These are phyloP conservation scores for Nasonia vitripennis DNA, from an alignment of 1,140 invertebrate genomes.

Conservation along the genomic window DNA sequence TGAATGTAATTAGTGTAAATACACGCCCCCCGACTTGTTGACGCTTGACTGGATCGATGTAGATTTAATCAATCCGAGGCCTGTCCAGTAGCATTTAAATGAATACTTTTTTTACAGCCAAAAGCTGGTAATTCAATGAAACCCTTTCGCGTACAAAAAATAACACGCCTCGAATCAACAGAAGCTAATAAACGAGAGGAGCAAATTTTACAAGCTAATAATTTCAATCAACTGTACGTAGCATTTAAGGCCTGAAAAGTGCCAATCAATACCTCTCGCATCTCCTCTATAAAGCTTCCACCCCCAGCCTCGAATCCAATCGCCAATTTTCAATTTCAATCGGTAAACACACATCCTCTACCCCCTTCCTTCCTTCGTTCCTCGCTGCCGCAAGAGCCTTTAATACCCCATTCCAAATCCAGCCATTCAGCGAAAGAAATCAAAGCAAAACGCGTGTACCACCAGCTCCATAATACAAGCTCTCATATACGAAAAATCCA, in stretches of 20 bases:
- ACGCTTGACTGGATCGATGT: neutral
- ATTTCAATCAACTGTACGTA: too few relatives aligned
- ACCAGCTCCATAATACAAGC: neutral
- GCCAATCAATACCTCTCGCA: neutral
- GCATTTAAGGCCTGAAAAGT: neutral
- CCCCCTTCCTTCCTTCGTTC: neutral
- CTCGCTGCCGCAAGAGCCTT: neutral
- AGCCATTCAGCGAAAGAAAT: neutral
- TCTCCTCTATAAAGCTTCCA: neutral
- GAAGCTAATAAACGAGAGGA: neutral
- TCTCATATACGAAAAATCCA: conserved; percentile 5
- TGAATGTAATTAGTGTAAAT: neutral
- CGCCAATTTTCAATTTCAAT: conserved; percentile 7
- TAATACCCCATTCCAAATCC: neutral
- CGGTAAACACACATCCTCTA: conserved; percentile 1
- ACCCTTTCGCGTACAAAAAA: neutral
- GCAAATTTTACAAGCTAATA: neutral
- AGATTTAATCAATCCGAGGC: neutral
- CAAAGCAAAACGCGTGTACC: neutral
- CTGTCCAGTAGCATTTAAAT: neutral
- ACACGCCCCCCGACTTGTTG: neutral
- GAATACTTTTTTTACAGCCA: neutral
- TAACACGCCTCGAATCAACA: neutral
- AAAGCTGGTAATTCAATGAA: too few relatives aligned
- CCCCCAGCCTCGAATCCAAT: neutral